Evolutionary conservation across 2,888 invertebrate genomes (phyloP), one percentile per base, ranked within the genome.

Genomic region (Zygothrica quintamaculata): DNA sequence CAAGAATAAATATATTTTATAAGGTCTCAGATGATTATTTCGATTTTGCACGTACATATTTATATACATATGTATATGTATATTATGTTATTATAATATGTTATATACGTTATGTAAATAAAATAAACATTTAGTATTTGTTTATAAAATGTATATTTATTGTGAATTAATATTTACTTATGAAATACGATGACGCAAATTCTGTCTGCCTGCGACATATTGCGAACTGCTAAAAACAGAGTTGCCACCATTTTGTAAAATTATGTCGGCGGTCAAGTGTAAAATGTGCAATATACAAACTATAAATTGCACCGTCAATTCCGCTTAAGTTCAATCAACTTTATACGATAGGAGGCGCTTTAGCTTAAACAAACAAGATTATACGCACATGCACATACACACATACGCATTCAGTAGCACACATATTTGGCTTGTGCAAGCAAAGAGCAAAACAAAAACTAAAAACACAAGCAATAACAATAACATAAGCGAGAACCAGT

Each of bases 401-500:
- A 22, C 15, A 37, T 16, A 36, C 16, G 29, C 8, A 7, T n/a
- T n/a, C n/a, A n/a, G n/a, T n/a, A n/a, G n/a, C 12, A 9, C 9
- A 3, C 12, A 15, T 47, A 22, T 13, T 8, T 36, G 37, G 15
- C 3, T 9, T 13, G 37, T 48, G 47, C 37, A 53, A 36, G 11
- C 18, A 29, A 9, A 13, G 36, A 47, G 33, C 43, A 42, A 25
- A 34, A 42, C 43, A 42, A 25, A 34, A 42, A 33, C 42, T n/a
- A n/a, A 55, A 31, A 46, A 26, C 53, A 56, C 43, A 53, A 62
- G 65, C 76, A 65, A 51, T 56, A 77, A 66, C 76, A 65, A 51
- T 56, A 77, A 40, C 60, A 53, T 61, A 61, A 65, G 55, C 69
- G 73, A 71, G 67, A 73, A 71, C 67, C 68, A 64, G 71, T 71